Conservation (phyloP, 2,797 vertebrate genomes). For the Holocentrus rufus region DNA sequence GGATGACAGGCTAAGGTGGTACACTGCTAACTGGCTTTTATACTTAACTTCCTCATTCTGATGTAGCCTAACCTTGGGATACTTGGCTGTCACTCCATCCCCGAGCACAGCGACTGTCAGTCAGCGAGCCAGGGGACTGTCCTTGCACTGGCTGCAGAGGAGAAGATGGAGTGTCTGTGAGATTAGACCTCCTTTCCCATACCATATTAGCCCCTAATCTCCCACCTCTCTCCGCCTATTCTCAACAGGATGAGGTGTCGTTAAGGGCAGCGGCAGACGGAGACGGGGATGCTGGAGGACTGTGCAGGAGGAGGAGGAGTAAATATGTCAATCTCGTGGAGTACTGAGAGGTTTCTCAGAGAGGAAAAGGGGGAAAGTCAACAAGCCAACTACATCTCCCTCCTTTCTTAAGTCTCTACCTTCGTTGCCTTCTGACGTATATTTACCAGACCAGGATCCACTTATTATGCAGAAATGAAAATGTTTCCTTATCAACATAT, state of each 20-base stretch:
- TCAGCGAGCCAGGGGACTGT: constrained; percentile 51
- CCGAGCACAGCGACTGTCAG: constrained; percentile 22
- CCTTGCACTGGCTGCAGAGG: constrained; percentile 50
- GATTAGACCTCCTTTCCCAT: constrained; percentile 67
- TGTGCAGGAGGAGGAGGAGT: constrained; percentile 43
- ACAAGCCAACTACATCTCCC: constrained; percentile 18
- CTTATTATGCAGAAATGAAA: constrained; percentile 20
- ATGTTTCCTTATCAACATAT: constrained; percentile 38
- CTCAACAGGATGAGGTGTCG: constrained; percentile 60
- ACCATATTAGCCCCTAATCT: constrained; percentile 70
- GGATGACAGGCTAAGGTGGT: constrained; percentile 26
- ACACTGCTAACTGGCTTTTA: constrained; percentile 42
- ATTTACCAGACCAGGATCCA: constrained; percentile 2
- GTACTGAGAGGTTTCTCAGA: constrained; percentile 32
- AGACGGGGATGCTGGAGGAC: constrained; percentile 53
- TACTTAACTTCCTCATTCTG: constrained; percentile 43
- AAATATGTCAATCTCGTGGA: constrained; percentile 67
- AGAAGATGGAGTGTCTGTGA: constrained; percentile 55
- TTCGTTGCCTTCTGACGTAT: not conserved
- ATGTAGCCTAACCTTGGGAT: constrained; percentile 62
- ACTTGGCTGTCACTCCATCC: not conserved
- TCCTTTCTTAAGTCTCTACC: constrained; percentile 3
- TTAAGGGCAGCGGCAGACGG: constrained; percentile 53
- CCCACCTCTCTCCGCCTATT: constrained; percentile 55
- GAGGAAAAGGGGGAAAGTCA: constrained; percentile 41